phyloP scores from a whole-genome alignment of 2,888 invertebrate species.

The Eupithecia tripunctaria region DNA sequence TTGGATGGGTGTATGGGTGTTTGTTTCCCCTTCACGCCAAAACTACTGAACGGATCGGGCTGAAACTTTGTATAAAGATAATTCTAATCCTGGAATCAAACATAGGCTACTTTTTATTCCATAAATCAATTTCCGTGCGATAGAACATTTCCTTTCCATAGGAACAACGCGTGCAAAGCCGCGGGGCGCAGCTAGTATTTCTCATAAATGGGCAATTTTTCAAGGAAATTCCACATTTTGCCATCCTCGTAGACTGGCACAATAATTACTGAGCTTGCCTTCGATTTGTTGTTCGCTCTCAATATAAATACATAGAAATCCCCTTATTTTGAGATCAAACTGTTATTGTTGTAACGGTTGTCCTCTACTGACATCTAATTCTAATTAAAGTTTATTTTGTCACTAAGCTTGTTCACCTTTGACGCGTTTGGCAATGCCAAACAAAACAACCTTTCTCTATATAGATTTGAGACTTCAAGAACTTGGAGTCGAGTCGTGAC shows the following conservation, averaged over 20 bases:
- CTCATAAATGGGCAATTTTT: background rate
- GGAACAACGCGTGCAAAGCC: too few relatives aligned
- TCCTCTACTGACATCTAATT: background rate
- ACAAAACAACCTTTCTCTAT: slow-evolving; percentile 62
- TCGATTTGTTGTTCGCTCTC: background rate
- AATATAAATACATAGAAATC: background rate
- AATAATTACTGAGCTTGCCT: background rate
- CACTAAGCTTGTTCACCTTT: slow-evolving; percentile 46
- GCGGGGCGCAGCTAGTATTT: too few relatives aligned
- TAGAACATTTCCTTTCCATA: too few relatives aligned
- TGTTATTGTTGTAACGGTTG: background rate
- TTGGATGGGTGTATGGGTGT: too few relatives aligned
- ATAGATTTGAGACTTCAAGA: slow-evolving; percentile 18
- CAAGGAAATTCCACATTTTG: background rate
- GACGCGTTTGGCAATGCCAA: slow-evolving; percentile 53
- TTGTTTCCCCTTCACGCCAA: too few relatives aligned
- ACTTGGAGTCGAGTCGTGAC: slow-evolving; percentile 32
- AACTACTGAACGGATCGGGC: too few relatives aligned
- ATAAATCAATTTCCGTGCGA: too few relatives aligned
- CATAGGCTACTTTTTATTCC: too few relatives aligned
- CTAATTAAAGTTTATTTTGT: slow-evolving; percentile 13
- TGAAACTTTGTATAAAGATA: too few relatives aligned
- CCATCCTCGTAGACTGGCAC: background rate
- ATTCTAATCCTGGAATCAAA: too few relatives aligned
- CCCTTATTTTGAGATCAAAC: background rate